Percentiles rank a stretch among this genome's conserved stretches.
These are phyloP conservation scores for Cryptocheilus praepositus DNA, from an alignment of 2,888 invertebrate species.

Conservation along the genomic window DNA sequence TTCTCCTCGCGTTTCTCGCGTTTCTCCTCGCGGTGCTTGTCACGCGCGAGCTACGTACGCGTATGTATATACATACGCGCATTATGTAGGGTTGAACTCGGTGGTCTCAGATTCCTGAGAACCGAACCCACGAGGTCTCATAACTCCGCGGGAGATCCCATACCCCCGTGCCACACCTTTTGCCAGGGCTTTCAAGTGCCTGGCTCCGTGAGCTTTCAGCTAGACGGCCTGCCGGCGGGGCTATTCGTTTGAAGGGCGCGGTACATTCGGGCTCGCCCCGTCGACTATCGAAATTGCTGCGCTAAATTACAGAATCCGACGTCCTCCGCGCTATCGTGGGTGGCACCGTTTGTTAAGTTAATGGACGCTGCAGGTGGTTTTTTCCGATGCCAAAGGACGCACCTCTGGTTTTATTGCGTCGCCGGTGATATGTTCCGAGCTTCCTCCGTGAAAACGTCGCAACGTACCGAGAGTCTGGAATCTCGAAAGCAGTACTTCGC, in stretches of 20 bases:
- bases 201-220: conserved; percentile 7
- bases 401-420: too few relatives aligned
- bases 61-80: conserved; percentile 14
- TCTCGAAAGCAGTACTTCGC: too few relatives aligned
- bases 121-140: conserved; percentile 48
- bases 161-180: conserved; percentile 57
- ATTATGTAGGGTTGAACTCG: conserved; percentile 51
- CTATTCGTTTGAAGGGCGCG: conserved; percentile 1
- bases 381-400: too few relatives aligned
- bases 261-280: background rate
- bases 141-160: conserved; percentile 40
- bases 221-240: background rate
- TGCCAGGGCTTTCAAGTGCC: conserved; percentile 54
- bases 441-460: too few relatives aligned
- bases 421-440: too few relatives aligned
- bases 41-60: conserved; percentile 23
- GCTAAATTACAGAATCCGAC: conserved; percentile 2
- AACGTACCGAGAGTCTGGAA: too few relatives aligned
- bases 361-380: too few relatives aligned
- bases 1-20: conserved; percentile 26
- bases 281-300: background rate
- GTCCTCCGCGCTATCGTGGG: too few relatives aligned
- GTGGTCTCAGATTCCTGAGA: conserved; percentile 68
- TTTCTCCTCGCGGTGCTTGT: conserved; percentile 28
- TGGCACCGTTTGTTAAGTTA: too few relatives aligned